Evolutionary conservation across 92 coral and sea anemone species (phyloP), one percentile per base, ranked within the genome.

Genomic region (Pocillopora grandis): DNA sequence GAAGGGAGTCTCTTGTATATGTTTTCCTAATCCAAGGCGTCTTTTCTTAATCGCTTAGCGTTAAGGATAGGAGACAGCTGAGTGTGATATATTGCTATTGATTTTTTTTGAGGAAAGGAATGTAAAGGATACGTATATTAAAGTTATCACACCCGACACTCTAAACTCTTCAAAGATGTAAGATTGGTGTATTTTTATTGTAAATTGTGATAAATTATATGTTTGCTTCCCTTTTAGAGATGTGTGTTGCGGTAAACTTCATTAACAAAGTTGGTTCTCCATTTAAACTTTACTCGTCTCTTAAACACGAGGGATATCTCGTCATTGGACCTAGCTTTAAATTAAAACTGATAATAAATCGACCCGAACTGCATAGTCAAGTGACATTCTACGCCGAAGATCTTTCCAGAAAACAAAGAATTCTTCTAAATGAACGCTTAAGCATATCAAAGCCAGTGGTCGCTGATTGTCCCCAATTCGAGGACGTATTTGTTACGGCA

Each of bases 361-460:
- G 92, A 57, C 93, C 97, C 5, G 90, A 89, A 31, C 83, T 93
- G 58, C 94, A 92, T n/a, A 91, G 88, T 74, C 90, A 88, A 65
- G 89, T 93, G 72, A 89, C 84, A 48, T 93, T 91, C 83, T 80
- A 83, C 35, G 97, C 94, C 9, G 84, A 90, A 17, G 91, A 91
- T 20, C 90, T 83, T 0, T 57, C 16, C 0, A 88, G 90, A 1
- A 77, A 75, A 15, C 78, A 66, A 33, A 81, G 58, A 19, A 72
- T 93, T 5, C 70, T 89, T 18, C 68, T 93, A 58, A 88, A 91
- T 56, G 94, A 90, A 31, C 71, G 63, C 8, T 66, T 55, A 55
- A 81, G 86, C 0, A 66, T 87, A 20, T 86, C 93, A 8, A 86
- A 88, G 18, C 76, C 87, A 36, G 92, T 85, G 18, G 84, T 76